These are phyloP conservation scores for Tiphia femorata DNA, from an alignment of 2,888 invertebrate species.

Conservation along the genomic window DNA sequence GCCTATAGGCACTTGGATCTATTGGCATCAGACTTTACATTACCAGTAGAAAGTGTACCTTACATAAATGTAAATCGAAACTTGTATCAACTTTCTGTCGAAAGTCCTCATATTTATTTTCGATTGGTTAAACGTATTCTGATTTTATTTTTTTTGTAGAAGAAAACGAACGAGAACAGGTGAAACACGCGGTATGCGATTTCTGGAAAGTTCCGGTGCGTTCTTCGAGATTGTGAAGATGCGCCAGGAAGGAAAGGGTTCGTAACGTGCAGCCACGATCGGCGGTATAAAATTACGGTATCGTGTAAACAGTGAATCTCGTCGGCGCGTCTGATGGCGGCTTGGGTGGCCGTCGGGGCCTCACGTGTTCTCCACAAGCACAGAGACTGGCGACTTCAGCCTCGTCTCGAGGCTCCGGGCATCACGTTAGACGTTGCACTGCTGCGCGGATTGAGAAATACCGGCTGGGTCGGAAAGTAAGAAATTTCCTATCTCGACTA, in stretches of 20 bases:
- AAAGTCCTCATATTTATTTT: too few relatives aligned
- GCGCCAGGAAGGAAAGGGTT: conserved; percentile 34
- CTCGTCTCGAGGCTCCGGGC: not conserved
- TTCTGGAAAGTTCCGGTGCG: not conserved
- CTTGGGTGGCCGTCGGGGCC: conserved; percentile 60
- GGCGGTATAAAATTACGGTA: conserved; percentile 66
- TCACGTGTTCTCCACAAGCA: conserved; percentile 62
- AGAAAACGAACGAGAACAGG: too few relatives aligned
- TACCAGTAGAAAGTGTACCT: too few relatives aligned
- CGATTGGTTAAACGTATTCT: too few relatives aligned
- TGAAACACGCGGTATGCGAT: too few relatives aligned
- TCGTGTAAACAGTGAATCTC: conserved; percentile 63
- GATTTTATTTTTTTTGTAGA: too few relatives aligned
- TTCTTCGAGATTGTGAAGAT: conserved; percentile 11
- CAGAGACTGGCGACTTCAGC: conserved; percentile 27
- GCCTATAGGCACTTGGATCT: too few relatives aligned
- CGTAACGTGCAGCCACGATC: conserved; percentile 51
- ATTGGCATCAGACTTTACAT: too few relatives aligned
- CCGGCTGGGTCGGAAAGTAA: not conserved
- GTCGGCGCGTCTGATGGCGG: conserved; percentile 65
- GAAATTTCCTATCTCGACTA: too few relatives aligned
- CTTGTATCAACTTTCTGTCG: too few relatives aligned
- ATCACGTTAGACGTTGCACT: not conserved
- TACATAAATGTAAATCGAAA: too few relatives aligned
- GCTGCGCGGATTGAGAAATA: not conserved